Conservation (phyloP, 2,888 invertebrate genomes). For the Temnothorax ravouxi region DNA sequence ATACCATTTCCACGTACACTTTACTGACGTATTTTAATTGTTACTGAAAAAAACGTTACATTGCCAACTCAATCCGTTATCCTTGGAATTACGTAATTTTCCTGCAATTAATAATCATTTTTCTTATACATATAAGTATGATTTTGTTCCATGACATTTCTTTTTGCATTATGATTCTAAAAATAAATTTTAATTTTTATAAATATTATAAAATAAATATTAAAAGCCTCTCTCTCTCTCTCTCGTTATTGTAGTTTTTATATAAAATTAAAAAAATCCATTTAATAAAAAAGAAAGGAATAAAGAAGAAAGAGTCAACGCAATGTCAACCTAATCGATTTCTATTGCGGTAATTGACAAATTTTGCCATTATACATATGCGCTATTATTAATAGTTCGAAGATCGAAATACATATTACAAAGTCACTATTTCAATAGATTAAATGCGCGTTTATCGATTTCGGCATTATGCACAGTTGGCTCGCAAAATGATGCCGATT, state of each 20-base stretch:
- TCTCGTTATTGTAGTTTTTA: not conserved
- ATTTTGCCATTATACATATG: not conserved
- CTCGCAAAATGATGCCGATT: slow-evolving; percentile 61
- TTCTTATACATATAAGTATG: not conserved
- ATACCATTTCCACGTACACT: not conserved
- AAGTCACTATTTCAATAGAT: slow-evolving; percentile 52
- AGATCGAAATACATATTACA: slow-evolving; percentile 42
- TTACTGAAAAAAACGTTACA: not conserved
- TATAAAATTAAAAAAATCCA: not conserved
- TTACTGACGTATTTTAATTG: slow-evolving; percentile 35
- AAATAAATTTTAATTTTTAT: not conserved
- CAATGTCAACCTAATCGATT: slow-evolving; percentile 18
- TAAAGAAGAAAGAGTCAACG: not conserved
- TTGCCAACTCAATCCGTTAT: not conserved
- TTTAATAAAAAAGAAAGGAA: not conserved
- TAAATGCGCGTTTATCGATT: slow-evolving; percentile 56
- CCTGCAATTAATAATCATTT: not conserved
- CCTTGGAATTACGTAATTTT: not conserved
- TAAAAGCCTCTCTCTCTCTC: not conserved
- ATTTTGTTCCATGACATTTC: slow-evolving; percentile 3
- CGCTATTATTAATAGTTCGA: slow-evolving; percentile 35
- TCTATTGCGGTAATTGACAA: slow-evolving; percentile 14
- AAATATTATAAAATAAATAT: slow-evolving; percentile 13
- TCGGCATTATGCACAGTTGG: slow-evolving; percentile 61
- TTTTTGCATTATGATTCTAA: not conserved